These are phyloP conservation scores for Peromyscus leucopus DNA, from an alignment of 2,113 vertebrate genomes.

Conservation along the genomic window DNA sequence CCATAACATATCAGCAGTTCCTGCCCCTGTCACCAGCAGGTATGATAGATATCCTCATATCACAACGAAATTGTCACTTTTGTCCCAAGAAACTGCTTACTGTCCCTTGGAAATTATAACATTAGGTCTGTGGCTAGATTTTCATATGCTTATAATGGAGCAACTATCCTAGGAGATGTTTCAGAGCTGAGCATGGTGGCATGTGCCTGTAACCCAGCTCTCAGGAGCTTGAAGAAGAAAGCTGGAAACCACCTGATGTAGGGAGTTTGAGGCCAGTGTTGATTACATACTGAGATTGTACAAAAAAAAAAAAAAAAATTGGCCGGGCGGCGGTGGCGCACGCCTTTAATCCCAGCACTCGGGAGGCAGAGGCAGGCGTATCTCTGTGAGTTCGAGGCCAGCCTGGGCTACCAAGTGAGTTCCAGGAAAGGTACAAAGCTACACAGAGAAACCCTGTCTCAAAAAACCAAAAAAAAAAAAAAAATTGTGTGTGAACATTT, in stretches of 20 bases:
- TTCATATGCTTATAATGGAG: background rate
- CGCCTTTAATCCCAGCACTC: no score
- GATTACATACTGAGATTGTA: background rate
- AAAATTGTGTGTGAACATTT: conserved; percentile 18
- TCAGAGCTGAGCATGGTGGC: background rate
- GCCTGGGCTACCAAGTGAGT: no score
- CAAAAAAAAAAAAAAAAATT: no score
- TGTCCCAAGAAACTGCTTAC: background rate
- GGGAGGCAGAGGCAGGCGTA: no score
- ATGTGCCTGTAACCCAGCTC: background rate
- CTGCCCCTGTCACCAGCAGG: background rate
- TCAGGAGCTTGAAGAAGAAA: background rate
- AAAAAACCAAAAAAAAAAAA: background rate
- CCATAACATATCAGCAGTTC: background rate
- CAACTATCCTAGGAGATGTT: conserved; percentile 25
- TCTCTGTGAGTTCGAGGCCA: no score
- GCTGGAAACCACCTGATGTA: no score
- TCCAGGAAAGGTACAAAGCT: no score
- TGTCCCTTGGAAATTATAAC: conserved; percentile 1
- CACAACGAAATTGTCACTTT: background rate
- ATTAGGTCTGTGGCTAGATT: background rate
- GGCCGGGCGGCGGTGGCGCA: no score
- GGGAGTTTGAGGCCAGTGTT: background rate
- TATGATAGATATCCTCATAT: background rate
- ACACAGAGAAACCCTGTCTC: no score